Conservation (phyloP, 2,113 vertebrate genomes). For the Platycercus adscitus region DNA sequence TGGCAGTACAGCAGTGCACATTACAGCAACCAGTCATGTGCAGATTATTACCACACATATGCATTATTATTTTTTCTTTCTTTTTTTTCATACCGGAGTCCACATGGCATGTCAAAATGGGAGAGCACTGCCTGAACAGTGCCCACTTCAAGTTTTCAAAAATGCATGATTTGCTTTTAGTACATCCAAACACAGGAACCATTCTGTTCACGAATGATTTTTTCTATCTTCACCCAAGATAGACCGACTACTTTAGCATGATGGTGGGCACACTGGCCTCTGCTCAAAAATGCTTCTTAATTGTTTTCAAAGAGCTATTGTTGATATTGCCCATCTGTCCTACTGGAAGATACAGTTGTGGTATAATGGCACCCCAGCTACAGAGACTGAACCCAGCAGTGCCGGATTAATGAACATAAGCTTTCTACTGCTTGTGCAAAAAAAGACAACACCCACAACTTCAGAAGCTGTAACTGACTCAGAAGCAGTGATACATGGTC, state of each 20-base stretch:
- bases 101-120: conserved; percentile 32
- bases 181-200: neutral
- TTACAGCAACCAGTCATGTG: conserved; percentile 70
- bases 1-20: conserved; percentile 63
- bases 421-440: neutral
- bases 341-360: neutral
- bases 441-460: neutral
- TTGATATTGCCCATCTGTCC: neutral
- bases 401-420: neutral
- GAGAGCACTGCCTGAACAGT: neutral
- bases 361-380: neutral
- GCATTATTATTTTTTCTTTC: conserved; percentile 1
- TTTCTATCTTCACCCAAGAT: neutral
- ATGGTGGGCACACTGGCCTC: neutral
- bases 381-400: neutral
- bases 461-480: neutral
- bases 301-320: neutral
- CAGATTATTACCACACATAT: conserved; percentile 69
- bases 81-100: neutral
- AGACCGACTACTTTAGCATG: neutral
- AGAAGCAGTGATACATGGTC: neutral
- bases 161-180: neutral
- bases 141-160: neutral
- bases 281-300: neutral
- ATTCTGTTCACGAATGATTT: neutral